Conservation (phyloP, 53 echinoderm and acorn worm genomes). For the Pentamera pediparva region DNA sequence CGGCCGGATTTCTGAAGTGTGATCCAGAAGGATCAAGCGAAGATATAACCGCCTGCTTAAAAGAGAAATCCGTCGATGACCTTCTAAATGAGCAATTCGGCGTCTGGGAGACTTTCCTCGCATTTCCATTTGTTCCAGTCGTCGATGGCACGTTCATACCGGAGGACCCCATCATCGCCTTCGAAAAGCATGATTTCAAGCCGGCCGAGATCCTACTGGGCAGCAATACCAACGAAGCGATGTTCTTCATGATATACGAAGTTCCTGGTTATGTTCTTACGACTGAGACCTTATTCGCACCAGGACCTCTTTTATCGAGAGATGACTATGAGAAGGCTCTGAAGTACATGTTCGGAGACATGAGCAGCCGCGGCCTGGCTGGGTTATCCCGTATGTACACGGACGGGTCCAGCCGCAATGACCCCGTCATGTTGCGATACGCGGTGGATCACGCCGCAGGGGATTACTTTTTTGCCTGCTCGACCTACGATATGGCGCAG, state of each 20-base stretch:
- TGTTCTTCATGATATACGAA: conserved; percentile 80
- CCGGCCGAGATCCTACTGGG: conserved; percentile 67
- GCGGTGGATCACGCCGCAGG: conserved; percentile 66
- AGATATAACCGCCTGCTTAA: conserved; percentile 61
- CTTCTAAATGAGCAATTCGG: conserved; percentile 34
- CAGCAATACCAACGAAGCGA: conserved; percentile 79
- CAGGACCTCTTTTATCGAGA: conserved; percentile 25
- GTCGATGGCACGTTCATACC: conserved; percentile 78
- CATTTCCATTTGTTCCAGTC: conserved; percentile 75
- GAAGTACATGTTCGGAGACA: conserved; percentile 36
- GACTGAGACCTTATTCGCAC: conserved; percentile 13
- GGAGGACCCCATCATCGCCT: conserved; percentile 58
- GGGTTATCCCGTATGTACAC: conserved; percentile 79
- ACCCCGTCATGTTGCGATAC: conserved; percentile 55
- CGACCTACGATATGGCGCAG: conserved; percentile 70
- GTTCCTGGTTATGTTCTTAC: conserved; percentile 41
- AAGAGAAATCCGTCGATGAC: conserved; percentile 24
- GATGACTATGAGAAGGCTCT: conserved; percentile 52
- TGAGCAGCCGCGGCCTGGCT: conserved; percentile 59
- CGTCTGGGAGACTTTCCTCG: conserved; percentile 43
- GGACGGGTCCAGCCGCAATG: conserved; percentile 66
- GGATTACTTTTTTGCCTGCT: conserved; percentile 71
- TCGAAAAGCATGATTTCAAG: conserved; percentile 65
- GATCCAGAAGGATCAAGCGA: conserved; percentile 30
- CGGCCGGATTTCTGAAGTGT: conserved; percentile 51